These are phyloP conservation scores for Apis cerana DNA, from an alignment of 1,140 invertebrate genomes.

Conservation along the genomic window DNA sequence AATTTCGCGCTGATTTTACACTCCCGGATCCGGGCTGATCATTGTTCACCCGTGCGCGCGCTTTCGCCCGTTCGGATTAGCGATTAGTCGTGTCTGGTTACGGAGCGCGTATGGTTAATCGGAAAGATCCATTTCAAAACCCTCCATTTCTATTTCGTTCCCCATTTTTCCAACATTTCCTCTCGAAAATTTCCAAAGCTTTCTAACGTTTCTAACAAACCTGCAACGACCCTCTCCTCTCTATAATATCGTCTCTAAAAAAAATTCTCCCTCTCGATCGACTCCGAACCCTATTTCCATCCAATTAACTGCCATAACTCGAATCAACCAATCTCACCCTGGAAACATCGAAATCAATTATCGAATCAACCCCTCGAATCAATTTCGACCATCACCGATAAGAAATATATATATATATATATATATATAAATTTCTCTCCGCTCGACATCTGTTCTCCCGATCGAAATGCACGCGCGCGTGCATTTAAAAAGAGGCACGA, in stretches of 20 bases:
- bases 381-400: neutral
- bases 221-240: too few species aligned
- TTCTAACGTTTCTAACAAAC: too few species aligned
- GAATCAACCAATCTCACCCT: neutral
- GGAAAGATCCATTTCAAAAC: neutral
- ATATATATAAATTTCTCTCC: too few species aligned
- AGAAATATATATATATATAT: too few species aligned
- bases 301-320: neutral
- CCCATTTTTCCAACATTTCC: too few species aligned
- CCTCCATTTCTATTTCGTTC: too few species aligned
- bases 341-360: neutral
- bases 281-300: too few species aligned
- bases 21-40: neutral
- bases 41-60: slow-evolving; percentile 22
- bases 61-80: neutral
- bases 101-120: slow-evolving; percentile 3
- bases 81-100: slow-evolving; percentile 21
- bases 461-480: neutral
- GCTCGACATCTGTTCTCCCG: slow-evolving; percentile 26
- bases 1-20: slow-evolving; percentile 59
- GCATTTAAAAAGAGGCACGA: neutral
- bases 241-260: too few species aligned
- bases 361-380: neutral
- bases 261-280: neutral
- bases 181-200: too few species aligned